phyloP scores from a whole-genome alignment of 2,888 invertebrate genomes.

The Encarsia formosa region DNA sequence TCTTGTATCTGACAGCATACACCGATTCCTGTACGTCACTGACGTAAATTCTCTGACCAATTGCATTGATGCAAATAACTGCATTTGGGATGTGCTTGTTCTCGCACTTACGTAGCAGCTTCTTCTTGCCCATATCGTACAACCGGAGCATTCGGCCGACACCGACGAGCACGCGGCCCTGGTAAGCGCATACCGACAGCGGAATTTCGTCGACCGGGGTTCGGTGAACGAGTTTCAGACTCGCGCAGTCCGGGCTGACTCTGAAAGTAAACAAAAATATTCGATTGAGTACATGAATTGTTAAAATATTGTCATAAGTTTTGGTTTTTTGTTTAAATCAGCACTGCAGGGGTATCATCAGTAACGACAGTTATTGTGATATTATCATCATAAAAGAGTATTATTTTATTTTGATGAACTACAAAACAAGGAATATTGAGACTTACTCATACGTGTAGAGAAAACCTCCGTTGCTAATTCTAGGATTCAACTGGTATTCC shows the following conservation, averaged over 20 bases:
- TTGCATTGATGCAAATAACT: slow-evolving; percentile 87
- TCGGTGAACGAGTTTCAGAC: slow-evolving; percentile 87
- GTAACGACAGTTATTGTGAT: slow-evolving; percentile 39
- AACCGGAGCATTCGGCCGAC: slow-evolving; percentile 88
- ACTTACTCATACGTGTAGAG: slow-evolving; percentile 78
- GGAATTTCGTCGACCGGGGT: slow-evolving; percentile 92
- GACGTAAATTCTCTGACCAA: slow-evolving; percentile 91
- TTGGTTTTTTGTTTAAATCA: slow-evolving; percentile 40
- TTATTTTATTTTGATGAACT: slow-evolving; percentile 36
- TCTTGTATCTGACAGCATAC: slow-evolving; percentile 90
- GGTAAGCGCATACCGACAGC: slow-evolving; percentile 82
- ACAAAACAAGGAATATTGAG: slow-evolving; percentile 1
- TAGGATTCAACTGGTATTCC: slow-evolving; percentile 84
- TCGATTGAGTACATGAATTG: no score
- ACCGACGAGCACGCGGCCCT: slow-evolving; percentile 87
- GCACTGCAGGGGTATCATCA: slow-evolving; percentile 51
- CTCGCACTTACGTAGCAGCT: slow-evolving; percentile 94
- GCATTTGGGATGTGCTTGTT: slow-evolving; percentile 96
- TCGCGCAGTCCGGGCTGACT: slow-evolving; percentile 72
- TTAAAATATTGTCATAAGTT: no score
- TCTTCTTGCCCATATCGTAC: slow-evolving; percentile 96
- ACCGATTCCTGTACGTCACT: slow-evolving; percentile 96
- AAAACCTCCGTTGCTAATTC: slow-evolving; percentile 76
- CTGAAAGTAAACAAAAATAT: slow-evolving; percentile 36
- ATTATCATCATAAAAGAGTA: slow-evolving; percentile 41